phyloP scores from a whole-genome alignment of 2,888 invertebrate species.

The Neocrepidodera transversa region DNA sequence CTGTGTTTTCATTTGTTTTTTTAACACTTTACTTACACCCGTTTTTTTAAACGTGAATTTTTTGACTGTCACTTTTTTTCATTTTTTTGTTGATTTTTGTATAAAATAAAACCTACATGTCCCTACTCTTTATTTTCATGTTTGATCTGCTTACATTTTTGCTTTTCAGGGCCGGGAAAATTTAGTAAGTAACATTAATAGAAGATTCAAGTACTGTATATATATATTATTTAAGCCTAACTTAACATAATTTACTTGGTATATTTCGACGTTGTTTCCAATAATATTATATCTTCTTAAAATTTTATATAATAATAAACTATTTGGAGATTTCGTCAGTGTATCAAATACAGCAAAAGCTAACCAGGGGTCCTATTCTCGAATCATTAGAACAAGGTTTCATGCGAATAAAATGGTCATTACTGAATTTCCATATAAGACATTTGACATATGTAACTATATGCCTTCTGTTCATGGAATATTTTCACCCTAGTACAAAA shows the following conservation, averaged over 20 bases:
- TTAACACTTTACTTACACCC: conserved; percentile 35
- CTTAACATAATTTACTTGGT: conserved; percentile 10
- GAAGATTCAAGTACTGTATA: conserved; percentile 28
- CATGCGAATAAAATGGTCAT: too few relatives aligned
- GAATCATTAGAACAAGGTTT: too few relatives aligned
- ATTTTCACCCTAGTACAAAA: too few relatives aligned
- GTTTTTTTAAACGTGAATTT: conserved; percentile 21
- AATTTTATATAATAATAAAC: too few relatives aligned
- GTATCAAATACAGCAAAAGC: background rate
- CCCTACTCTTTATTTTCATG: conserved; percentile 52
- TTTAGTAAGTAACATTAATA: conserved; percentile 67
- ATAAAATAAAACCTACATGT: conserved; percentile 36
- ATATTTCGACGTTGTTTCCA: conserved; percentile 12
- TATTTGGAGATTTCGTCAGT: background rate
- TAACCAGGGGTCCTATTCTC: too few relatives aligned
- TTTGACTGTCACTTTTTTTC: conserved; percentile 19
- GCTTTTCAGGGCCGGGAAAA: conserved; percentile 71
- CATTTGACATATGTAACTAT: too few relatives aligned
- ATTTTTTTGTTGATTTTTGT: conserved; percentile 35
- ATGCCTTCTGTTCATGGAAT: too few relatives aligned
- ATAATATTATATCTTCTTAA: too few relatives aligned
- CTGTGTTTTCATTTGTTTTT: conserved; percentile 37
- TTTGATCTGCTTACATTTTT: conserved; percentile 57
- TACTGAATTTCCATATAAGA: too few relatives aligned
- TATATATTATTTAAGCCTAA: conserved; percentile 6